Evolutionary conservation across 53 echinoderm and acorn worm species (phyloP), one percentile per base, ranked within the genome.

Genomic region (Pentamera pediparva): DNA sequence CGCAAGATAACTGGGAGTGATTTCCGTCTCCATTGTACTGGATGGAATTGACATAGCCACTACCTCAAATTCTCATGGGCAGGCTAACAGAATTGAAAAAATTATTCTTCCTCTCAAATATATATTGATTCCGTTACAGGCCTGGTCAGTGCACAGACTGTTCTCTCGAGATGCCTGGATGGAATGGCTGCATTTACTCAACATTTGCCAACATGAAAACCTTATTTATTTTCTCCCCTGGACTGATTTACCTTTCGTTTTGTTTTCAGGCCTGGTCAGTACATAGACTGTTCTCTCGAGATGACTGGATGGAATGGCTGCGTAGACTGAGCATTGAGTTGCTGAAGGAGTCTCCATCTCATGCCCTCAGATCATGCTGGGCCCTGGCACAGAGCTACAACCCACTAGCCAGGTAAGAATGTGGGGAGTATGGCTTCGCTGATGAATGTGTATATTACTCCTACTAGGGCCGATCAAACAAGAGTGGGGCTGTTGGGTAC

Each of bases 281-380:
- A 1, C 87, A 91, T 40, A 71, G 96, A n/a, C 84, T 90, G 6
- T 90, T 95, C 11, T 95, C 96, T 2, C 70, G 90, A 20, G 96
- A 95, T 50, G 96, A 95, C 67, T 95, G 96, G 96, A 88, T 95
- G 76, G 96, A 95, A 47, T 95, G 96, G 96, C 61, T 95, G 36
- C 79, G 96, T 32, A 55, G 96, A 65, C 87, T 95, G 7, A 95
- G 96, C 59, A 87, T 95, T 10, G 90, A 95, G 59, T 75, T 95
- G 6, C 87, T 95, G 15, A 95, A 95, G 70, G 96, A 95, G 37
- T 95, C 96, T 1, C 96, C 96, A 5, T 95, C 96, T 1, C 96
- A 90, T 65, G 95, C 95, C 2, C 65, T 95, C 20, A 82, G 96
- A 62, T 91, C 96, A 30, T 95, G 96, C 83, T 91, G 91, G 91